A percentile compares a stretch with the other conserved stretches of the same genome.
These are phyloP conservation scores for Etheostoma spectabile DNA, from an alignment of 2,113 vertebrate genomes.

Conservation along the genomic window DNA sequence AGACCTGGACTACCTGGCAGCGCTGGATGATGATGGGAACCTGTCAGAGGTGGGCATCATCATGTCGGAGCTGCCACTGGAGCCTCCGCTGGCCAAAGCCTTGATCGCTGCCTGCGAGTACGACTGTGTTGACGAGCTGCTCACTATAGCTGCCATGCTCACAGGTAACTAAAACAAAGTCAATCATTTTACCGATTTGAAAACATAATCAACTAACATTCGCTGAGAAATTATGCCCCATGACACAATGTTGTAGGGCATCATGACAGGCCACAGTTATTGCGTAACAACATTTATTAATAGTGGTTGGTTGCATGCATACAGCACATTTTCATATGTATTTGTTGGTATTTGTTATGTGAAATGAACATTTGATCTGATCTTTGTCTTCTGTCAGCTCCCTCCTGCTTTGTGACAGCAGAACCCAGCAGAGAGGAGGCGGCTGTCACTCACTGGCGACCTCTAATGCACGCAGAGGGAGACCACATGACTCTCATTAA, in stretches of 20 bases:
- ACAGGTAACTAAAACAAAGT: slow-evolving; percentile 83
- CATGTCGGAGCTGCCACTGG: slow-evolving; percentile 94
- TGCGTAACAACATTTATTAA: neutral
- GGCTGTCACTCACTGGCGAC: slow-evolving; percentile 82
- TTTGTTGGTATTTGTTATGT: neutral
- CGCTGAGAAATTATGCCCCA: neutral
- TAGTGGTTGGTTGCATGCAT: neutral
- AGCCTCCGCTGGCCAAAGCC: slow-evolving; percentile 91
- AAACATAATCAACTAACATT: neutral
- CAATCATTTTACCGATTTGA: neutral
- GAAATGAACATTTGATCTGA: neutral
- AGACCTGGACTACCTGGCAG: slow-evolving; percentile 93
- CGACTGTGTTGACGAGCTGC: slow-evolving; percentile 93
- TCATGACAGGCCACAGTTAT: neutral
- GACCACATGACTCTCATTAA: slow-evolving; percentile 94
- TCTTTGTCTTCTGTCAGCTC: slow-evolving; percentile 73
- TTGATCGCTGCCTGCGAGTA: slow-evolving; percentile 93
- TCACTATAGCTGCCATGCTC: slow-evolving; percentile 93
- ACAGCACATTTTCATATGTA: neutral
- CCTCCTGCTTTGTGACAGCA: slow-evolving; percentile 84
- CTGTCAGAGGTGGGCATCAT: slow-evolving; percentile 96
- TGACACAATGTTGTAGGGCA: neutral
- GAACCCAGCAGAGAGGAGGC: slow-evolving; percentile 83
- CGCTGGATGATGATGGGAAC: slow-evolving; percentile 91
- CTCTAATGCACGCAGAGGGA: slow-evolving; percentile 90